phyloP scores from a whole-genome alignment of 2,797 vertebrate species.

The Anniella stebbinsi region DNA sequence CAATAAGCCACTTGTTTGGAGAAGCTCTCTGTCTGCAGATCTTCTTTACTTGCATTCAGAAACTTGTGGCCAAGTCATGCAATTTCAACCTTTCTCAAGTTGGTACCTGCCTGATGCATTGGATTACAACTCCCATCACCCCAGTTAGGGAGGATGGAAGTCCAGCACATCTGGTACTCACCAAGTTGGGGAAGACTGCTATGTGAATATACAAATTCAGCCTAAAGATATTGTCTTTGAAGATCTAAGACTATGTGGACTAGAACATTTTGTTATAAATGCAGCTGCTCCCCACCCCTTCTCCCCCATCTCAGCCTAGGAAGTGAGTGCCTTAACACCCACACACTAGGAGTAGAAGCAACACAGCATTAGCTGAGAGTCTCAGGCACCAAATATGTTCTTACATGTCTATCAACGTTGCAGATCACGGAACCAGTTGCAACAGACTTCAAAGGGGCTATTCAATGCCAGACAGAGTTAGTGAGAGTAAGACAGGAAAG shows the following conservation, averaged over 20 bases:
- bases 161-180: too few relatives aligned
- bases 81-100: too few relatives aligned
- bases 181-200: too few relatives aligned
- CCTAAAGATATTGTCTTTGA: neutral
- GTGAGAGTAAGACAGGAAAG: neutral
- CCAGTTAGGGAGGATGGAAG: too few relatives aligned
- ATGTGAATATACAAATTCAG: neutral
- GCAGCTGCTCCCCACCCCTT: neutral
- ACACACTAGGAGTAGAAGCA: neutral
- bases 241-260: neutral
- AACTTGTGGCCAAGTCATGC: neutral
- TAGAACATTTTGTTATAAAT: too few relatives aligned
- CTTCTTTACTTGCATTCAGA: neutral
- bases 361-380: neutral
- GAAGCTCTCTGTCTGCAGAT: too few relatives aligned
- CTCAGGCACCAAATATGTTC: neutral
- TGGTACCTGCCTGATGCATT: too few relatives aligned
- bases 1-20: too few relatives aligned
- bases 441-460: neutral
- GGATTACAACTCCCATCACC: too few relatives aligned
- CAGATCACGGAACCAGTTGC: neutral
- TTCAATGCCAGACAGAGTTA: neutral
- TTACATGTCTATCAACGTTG: neutral
- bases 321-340: neutral
- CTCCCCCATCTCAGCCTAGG: neutral